These are phyloP conservation scores for Drosophila ambigua DNA, from an alignment of 1,140 invertebrate species.

Conservation along the genomic window DNA sequence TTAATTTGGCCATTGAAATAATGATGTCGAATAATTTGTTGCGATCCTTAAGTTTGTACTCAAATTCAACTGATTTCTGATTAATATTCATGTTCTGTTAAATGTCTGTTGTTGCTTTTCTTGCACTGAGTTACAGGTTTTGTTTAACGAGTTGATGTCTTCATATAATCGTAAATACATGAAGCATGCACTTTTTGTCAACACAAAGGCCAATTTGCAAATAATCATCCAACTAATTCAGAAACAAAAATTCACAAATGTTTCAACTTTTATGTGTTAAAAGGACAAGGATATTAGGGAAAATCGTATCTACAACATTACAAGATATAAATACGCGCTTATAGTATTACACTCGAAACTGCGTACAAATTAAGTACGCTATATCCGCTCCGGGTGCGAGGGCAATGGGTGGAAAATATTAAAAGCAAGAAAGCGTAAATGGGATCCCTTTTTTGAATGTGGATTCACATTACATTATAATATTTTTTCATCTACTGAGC, in stretches of 20 bases:
- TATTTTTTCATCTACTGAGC: too few relatives aligned
- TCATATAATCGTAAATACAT: slow-evolving; percentile 44
- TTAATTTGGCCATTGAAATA: slow-evolving; percentile 52
- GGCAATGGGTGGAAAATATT: too few relatives aligned
- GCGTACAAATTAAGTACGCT: too few relatives aligned
- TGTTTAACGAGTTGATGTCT: slow-evolving; percentile 27
- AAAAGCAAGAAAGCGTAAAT: too few relatives aligned
- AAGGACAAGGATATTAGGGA: slow-evolving; percentile 1
- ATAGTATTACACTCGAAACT: too few relatives aligned
- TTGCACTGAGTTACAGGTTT: slow-evolving; percentile 63
- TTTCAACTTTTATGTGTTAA: slow-evolving; percentile 41
- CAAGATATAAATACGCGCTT: too few relatives aligned
- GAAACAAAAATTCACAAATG: slow-evolving; percentile 77
- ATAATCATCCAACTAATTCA: slow-evolving; percentile 84
- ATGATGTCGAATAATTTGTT: slow-evolving; percentile 29
- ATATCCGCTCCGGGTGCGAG: too few relatives aligned
- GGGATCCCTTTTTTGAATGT: too few relatives aligned
- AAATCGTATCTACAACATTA: neutral
- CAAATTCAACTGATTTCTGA: slow-evolving; percentile 77
- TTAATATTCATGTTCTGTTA: slow-evolving; percentile 52
- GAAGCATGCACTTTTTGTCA: slow-evolving; percentile 83
- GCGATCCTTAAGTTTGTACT: slow-evolving; percentile 36
- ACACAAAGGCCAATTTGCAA: slow-evolving; percentile 84
- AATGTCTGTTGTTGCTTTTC: slow-evolving; percentile 39
- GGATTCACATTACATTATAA: too few relatives aligned